Conservation (phyloP, 1,140 invertebrate genomes). For the Leptoteleia sp. region DNA sequence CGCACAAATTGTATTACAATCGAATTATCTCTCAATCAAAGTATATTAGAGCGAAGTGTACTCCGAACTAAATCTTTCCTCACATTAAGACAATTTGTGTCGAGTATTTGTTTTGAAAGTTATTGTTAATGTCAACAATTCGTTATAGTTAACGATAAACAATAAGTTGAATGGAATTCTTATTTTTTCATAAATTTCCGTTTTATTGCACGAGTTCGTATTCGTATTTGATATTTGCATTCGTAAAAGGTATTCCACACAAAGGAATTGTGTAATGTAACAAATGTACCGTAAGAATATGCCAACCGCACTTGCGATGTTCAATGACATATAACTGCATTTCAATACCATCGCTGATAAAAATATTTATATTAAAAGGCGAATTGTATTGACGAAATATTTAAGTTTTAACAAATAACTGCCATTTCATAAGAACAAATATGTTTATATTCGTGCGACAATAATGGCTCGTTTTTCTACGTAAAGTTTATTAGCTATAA, state of each 20-base stretch:
- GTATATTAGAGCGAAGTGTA: too few species aligned
- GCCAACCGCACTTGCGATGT: background rate
- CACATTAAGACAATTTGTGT: too few species aligned
- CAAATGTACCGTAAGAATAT: constrained; percentile 14
- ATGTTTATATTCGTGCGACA: background rate
- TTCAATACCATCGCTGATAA: constrained; percentile 1
- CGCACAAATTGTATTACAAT: too few species aligned
- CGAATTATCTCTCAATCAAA: too few species aligned
- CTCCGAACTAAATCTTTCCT: too few species aligned
- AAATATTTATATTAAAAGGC: constrained; percentile 8
- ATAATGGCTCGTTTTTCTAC: background rate
- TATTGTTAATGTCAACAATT: too few species aligned
- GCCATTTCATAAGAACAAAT: background rate
- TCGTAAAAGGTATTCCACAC: background rate
- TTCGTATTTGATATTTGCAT: background rate
- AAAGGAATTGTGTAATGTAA: constrained; percentile 6
- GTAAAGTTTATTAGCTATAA: constrained; percentile 1
- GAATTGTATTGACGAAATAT: background rate
- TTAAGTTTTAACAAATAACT: background rate
- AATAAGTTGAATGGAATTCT: too few species aligned
- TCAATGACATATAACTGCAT: background rate
- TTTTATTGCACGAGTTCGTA: background rate
- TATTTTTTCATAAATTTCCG: background rate
- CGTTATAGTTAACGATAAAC: too few species aligned
- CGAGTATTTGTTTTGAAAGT: too few species aligned